Conservation (phyloP, 2,113 vertebrate genomes). For the Amia ocellicauda region DNA sequence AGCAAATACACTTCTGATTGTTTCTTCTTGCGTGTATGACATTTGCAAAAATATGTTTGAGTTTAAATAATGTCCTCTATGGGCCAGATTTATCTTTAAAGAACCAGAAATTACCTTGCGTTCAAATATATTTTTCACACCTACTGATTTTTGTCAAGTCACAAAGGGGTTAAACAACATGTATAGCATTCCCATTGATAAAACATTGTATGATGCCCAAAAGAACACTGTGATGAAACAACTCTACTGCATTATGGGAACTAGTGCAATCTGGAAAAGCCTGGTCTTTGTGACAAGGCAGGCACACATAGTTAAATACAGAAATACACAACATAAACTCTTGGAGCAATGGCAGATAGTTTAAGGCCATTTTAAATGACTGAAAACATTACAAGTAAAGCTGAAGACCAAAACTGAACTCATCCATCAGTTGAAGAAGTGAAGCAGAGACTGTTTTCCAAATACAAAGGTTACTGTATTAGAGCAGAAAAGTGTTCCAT, state of each 20-base stretch:
- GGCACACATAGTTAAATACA: slow-evolving; percentile 83
- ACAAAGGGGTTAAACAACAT: slow-evolving; percentile 69
- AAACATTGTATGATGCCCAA: slow-evolving; percentile 63
- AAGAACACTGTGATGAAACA: slow-evolving; percentile 70
- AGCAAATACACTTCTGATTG: slow-evolving; percentile 37
- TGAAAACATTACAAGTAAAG: slow-evolving; percentile 76
- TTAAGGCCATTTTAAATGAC: slow-evolving; percentile 93
- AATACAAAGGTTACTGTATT: slow-evolving; percentile 1
- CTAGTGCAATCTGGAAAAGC: slow-evolving; percentile 97
- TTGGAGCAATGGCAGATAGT: slow-evolving; percentile 84
- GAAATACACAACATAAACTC: slow-evolving; percentile 71
- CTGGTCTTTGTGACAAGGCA: slow-evolving; percentile 95
- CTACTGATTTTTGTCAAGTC: slow-evolving; percentile 67
- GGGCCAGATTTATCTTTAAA: slow-evolving; percentile 72
- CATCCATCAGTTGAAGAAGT: slow-evolving; percentile 58
- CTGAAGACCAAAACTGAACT: slow-evolving; percentile 79
- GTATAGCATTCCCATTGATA: slow-evolving; percentile 69
- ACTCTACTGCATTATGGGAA: slow-evolving; percentile 89
- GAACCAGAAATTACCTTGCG: slow-evolving; percentile 68
- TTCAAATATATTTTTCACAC: slow-evolving; percentile 61
- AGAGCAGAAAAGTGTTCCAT: background rate
- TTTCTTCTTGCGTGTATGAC: slow-evolving; percentile 56
- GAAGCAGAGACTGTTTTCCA: slow-evolving; percentile 28
- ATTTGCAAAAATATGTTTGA: slow-evolving; percentile 59
- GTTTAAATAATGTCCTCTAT: slow-evolving; percentile 76